Percentiles rank a stretch among this genome's conserved stretches.
Conservation (phyloP, 2,888 invertebrate genomes). For the Drosophila suboccidentalis region DNA sequence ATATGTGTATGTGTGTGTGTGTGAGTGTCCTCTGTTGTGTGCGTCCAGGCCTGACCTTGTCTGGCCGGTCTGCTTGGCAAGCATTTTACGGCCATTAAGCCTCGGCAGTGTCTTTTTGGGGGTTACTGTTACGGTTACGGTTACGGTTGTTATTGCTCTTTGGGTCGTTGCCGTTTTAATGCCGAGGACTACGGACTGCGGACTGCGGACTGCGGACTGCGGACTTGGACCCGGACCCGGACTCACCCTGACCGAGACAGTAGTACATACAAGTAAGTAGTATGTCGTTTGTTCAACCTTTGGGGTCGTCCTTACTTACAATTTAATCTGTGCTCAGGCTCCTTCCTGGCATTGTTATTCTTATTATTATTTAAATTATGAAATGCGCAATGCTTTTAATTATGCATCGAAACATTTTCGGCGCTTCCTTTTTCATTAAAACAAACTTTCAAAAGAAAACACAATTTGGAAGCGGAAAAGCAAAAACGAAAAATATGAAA, state of each 20-base stretch:
- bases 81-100: constrained; percentile 78
- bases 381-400: constrained; percentile 69
- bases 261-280: not conserved
- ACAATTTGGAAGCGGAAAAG: constrained; percentile 4
- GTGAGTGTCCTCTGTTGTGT: constrained; percentile 13
- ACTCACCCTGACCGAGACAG: not conserved
- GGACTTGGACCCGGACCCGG: not conserved
- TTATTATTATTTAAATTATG: constrained; percentile 70
- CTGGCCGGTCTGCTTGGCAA: constrained; percentile 62
- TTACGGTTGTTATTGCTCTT: constrained; percentile 37
- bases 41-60: constrained; percentile 57
- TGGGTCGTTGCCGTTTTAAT: constrained; percentile 40
- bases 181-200: constrained; percentile 4
- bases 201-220: not conserved
- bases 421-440: constrained; percentile 38
- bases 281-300: constrained; percentile 20
- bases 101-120: constrained; percentile 59
- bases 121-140: constrained; percentile 18
- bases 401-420: constrained; percentile 63
- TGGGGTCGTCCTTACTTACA: constrained; percentile 38
- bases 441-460: constrained; percentile 29
- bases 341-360: constrained; percentile 57
- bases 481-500: constrained; percentile 10
- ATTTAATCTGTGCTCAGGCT: constrained; percentile 52
- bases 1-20: constrained; percentile 18